Evolutionary conservation across 2,797 vertebrate species (phyloP), one percentile per base, ranked within the genome.

Genomic region (Vultur gryphus): DNA sequence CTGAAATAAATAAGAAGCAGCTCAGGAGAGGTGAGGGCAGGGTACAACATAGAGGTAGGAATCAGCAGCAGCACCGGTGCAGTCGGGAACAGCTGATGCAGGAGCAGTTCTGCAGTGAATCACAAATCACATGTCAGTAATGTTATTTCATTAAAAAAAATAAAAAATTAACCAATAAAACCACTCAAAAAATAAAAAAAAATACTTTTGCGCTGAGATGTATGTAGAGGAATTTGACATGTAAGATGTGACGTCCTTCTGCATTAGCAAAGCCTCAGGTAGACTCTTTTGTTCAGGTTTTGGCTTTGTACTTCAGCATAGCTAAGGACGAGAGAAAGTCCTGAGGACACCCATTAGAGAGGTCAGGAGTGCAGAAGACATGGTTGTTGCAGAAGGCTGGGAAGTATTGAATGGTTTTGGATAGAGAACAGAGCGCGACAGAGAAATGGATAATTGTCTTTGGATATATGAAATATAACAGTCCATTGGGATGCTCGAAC

Each of bases 51-150:
- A 43, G 14, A 54, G 29, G 43, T 39, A n/a, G 71, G 55, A 69
- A 61, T 16, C 44, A 49, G 26, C 44, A 64, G 24, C 0, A 0
- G 24, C 54, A 46, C 33, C 0, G 0, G 16, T 48, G n/a, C 62
- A 61, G 43, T 37, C 2, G 7, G 15, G 54, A 70, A 21, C 35
- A 75, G 66, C 44, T 48, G 62, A 20, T 54, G n/a, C 28, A 39
- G 58, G 43, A 88, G 35, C 14, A 62, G 2, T 64, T 84, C 69
- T 67, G 26, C 61, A 48, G 73, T 37, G 52, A 78, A 71, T 66
- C 51, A 48, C 23, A 88, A 77, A 62, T 69, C 55, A 51, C 2
- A 6, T 28, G 5, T 24, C 46, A 67, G 28, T 31, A 13, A 54
- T 16, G 35, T 29, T 46, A 69, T 8, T 76, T n/a, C 9, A 20